These are phyloP conservation scores for Rhabdornis inornatus DNA, from an alignment of 2,113 vertebrate species.

Conservation along the genomic window DNA sequence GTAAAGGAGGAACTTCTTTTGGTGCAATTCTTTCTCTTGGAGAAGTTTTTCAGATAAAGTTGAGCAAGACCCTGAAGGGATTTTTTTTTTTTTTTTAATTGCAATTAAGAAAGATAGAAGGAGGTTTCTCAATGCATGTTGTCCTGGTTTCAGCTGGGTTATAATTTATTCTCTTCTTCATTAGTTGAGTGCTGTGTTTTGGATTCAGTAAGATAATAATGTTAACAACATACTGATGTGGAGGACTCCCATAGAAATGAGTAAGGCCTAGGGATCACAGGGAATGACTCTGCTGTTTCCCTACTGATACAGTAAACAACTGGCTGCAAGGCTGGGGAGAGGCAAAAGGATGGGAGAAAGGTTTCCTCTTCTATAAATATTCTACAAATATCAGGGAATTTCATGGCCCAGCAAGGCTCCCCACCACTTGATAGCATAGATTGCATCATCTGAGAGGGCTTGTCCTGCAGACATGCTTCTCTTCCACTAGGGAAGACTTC, in stretches of 20 bases:
- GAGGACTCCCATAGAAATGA: neutral
- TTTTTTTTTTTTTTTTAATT: neutral
- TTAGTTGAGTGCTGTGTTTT: neutral
- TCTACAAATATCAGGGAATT: neutral
- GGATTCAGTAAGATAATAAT: neutral
- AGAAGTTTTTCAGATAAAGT: neutral
- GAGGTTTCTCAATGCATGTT: neutral
- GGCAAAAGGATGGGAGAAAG: neutral
- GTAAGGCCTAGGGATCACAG: neutral
- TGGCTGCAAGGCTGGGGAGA: neutral
- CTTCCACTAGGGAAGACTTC: neutral
- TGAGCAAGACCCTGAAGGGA: neutral
- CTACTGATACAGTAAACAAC: neutral
- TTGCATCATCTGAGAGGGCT: neutral
- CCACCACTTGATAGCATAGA: neutral
- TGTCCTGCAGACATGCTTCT: neutral
- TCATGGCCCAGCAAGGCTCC: neutral
- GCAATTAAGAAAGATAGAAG: neutral
- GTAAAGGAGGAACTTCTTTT: neutral
- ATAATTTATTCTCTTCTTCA: neutral
- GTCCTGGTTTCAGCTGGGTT: neutral
- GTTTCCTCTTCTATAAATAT: neutral
- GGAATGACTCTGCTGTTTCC: neutral
- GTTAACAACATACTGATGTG: neutral
- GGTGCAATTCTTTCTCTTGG: neutral